Evolutionary conservation across 2,797 vertebrate species (phyloP).

Genomic region (Hylomyscus alleni): DNA sequence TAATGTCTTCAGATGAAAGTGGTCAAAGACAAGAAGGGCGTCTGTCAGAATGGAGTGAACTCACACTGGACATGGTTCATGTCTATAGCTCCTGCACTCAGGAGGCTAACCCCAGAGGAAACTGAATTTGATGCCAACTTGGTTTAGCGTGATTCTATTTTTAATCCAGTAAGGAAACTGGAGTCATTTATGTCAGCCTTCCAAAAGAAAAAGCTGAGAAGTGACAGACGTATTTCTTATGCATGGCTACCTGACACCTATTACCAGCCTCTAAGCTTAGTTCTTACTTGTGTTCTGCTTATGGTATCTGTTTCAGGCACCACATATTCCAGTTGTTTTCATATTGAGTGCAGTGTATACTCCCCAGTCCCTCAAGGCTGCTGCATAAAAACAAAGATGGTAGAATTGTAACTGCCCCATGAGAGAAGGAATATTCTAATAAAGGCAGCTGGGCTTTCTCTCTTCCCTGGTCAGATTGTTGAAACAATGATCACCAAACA

Average conservation of each 20-base stretch:
- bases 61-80: background rate
- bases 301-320: no score
- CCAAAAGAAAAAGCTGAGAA: background rate
- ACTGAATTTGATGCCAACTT: background rate
- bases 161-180: background rate
- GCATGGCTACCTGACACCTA: no score
- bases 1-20: background rate
- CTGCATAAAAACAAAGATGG: background rate
- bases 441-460: no score
- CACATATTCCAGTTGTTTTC: no score
- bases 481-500: background rate
- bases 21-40: background rate
- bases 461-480: no score
- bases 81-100: background rate
- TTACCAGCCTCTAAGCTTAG: no score
- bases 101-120: background rate
- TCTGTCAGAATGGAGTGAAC: no score
- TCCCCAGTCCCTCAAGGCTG: background rate
- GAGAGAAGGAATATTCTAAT: background rate
- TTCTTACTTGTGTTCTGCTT: background rate
- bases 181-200: background rate
- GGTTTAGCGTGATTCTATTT: background rate
- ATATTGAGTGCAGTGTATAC: background rate
- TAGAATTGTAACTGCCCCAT: background rate
- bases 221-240: background rate